These are phyloP conservation scores for Apodemia duryi DNA, from an alignment of 2,888 invertebrate genomes.

Conservation along the genomic window DNA sequence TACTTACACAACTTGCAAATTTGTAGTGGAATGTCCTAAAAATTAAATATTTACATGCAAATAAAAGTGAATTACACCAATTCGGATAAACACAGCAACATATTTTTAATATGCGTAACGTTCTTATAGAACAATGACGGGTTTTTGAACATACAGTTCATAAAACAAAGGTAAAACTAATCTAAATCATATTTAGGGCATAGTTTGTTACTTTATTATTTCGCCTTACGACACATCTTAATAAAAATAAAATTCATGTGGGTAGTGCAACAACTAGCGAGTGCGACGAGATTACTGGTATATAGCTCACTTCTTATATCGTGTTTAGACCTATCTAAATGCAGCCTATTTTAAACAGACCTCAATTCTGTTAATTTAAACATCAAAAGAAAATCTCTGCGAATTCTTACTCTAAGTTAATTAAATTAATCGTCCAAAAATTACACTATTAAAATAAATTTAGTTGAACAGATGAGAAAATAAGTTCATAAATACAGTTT, in stretches of 20 bases:
- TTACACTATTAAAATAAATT: background rate
- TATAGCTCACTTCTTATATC: background rate
- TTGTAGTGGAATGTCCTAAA: constrained; percentile 24
- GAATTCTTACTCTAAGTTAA: constrained; percentile 4
- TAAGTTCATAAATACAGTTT: constrained; percentile 7
- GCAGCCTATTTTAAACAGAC: constrained; percentile 15
- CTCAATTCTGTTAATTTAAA: constrained; percentile 9
- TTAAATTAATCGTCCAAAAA: constrained; percentile 1
- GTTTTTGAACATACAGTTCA: background rate
- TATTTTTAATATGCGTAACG: constrained; percentile 8
- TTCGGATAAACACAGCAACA: constrained; percentile 14
- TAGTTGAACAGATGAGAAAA: background rate
- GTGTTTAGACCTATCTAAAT: constrained; percentile 18
- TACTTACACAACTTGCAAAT: constrained; percentile 16
- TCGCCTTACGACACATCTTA: background rate
- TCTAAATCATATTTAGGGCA: background rate
- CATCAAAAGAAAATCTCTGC: constrained; percentile 2
- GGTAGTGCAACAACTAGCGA: constrained; percentile 13
- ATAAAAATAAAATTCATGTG: background rate
- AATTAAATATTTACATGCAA: constrained; percentile 1
- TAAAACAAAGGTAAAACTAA: constrained; percentile 4
- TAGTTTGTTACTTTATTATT: background rate
- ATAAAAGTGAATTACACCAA: constrained; percentile 3
- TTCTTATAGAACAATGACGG: constrained; percentile 2
- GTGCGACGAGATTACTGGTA: background rate